Evolutionary conservation across 2,113 vertebrate species (phyloP).

Genomic region (Clarias batrachus): DNA sequence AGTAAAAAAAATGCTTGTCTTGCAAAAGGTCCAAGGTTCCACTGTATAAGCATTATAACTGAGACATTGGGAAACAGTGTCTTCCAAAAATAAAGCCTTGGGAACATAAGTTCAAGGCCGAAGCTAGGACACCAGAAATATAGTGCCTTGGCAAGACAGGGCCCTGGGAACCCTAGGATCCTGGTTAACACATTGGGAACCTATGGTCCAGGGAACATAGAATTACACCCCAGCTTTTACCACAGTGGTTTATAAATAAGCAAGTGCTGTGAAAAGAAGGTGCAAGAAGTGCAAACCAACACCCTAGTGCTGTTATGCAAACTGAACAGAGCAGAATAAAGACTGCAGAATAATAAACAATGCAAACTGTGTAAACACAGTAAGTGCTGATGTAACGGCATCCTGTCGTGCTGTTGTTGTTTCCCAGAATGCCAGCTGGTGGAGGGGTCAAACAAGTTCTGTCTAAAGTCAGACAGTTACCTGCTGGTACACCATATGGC

Average conservation of each 20-base stretch:
- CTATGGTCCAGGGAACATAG: background rate
- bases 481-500: conserved; percentile 15
- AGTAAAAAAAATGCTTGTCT: too few species aligned
- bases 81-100: background rate
- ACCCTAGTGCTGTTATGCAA: background rate
- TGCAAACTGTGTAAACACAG: background rate
- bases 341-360: background rate
- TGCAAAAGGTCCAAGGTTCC: too few species aligned
- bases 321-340: background rate
- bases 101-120: background rate
- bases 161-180: background rate
- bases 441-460: conserved; percentile 5
- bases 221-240: background rate
- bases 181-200: background rate
- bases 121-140: too few species aligned
- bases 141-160: background rate
- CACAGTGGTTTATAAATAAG: background rate
- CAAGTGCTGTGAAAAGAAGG: background rate
- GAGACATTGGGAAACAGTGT: background rate
- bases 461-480: conserved; percentile 19
- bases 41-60: background rate
- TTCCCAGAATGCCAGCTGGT: conserved; percentile 16
- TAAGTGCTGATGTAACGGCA: background rate
- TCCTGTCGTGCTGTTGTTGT: background rate
- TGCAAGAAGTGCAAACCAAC: background rate